These are phyloP conservation scores for Tenebrosternarchus preto DNA, from an alignment of 2,113 vertebrate species.

Conservation along the genomic window DNA sequence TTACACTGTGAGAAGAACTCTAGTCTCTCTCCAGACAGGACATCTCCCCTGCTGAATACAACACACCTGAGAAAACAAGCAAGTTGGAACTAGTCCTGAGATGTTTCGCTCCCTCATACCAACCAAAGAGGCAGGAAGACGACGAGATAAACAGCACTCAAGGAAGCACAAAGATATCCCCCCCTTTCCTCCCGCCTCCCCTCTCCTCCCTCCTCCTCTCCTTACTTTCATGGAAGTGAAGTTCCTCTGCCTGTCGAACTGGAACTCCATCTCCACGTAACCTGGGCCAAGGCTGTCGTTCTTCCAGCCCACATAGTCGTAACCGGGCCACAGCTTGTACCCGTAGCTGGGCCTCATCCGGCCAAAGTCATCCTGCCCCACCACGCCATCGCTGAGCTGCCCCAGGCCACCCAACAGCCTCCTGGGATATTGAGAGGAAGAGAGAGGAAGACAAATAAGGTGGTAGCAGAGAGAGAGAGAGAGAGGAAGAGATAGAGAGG, in stretches of 20 bases:
- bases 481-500: too few relatives aligned
- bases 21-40: too few relatives aligned
- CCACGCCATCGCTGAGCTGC: constrained; percentile 81
- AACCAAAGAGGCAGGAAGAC: too few relatives aligned
- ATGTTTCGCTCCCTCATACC: too few relatives aligned
- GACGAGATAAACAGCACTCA: too few relatives aligned
- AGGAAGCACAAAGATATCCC: too few relatives aligned
- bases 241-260: constrained; percentile 80
- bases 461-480: background rate
- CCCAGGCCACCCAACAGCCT: constrained; percentile 76
- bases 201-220: background rate
- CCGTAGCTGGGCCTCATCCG: constrained; percentile 71
- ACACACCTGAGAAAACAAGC: too few relatives aligned
- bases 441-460: too few relatives aligned
- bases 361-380: constrained; percentile 79
- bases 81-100: too few relatives aligned
- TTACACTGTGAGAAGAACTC: too few relatives aligned
- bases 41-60: too few relatives aligned
- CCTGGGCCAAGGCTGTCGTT: constrained; percentile 73
- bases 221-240: constrained; percentile 84
- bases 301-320: constrained; percentile 85
- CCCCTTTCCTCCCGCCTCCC: too few relatives aligned
- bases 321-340: constrained; percentile 78
- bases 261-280: constrained; percentile 80
- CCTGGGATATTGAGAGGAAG: constrained; percentile 61